These are phyloP conservation scores for Eurytoma californica DNA, from an alignment of 2,888 invertebrate genomes.

Conservation along the genomic window DNA sequence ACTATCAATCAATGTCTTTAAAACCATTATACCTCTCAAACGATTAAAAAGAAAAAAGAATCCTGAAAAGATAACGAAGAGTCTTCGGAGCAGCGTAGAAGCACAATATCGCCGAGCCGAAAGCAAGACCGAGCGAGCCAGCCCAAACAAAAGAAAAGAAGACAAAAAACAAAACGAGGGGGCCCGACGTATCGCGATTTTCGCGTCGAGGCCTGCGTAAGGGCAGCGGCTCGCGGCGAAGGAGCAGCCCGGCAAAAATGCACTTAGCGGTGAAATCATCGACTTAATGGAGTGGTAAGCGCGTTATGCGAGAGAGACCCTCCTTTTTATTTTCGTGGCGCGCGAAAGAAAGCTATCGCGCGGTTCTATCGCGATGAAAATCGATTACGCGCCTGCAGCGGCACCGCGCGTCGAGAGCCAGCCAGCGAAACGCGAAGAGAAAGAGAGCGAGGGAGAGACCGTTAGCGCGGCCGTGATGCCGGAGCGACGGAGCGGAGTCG, in stretches of 20 bases:
- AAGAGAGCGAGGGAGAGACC: background rate
- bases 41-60: too few relatives aligned
- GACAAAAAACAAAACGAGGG: background rate
- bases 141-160: background rate
- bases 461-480: background rate
- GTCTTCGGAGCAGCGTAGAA: background rate
- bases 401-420: background rate
- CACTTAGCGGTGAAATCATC: conserved; percentile 59
- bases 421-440: conserved; percentile 6
- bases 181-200: background rate
- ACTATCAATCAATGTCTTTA: too few relatives aligned
- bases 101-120: background rate
- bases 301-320: conserved; percentile 44
- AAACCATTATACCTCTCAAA: too few relatives aligned
- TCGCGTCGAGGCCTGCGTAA: background rate
- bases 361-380: conserved; percentile 50
- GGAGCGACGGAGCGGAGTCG: too few relatives aligned
- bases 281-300: conserved; percentile 54
- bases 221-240: background rate
- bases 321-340: background rate
- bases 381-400: conserved; percentile 42
- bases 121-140: background rate
- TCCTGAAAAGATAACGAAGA: too few relatives aligned
- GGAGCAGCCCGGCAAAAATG: conserved; percentile 63
- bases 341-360: conserved; percentile 43